Base-by-base conservation (phyloP, 2,888 invertebrate species). In the Operophtera brumata region DNA sequence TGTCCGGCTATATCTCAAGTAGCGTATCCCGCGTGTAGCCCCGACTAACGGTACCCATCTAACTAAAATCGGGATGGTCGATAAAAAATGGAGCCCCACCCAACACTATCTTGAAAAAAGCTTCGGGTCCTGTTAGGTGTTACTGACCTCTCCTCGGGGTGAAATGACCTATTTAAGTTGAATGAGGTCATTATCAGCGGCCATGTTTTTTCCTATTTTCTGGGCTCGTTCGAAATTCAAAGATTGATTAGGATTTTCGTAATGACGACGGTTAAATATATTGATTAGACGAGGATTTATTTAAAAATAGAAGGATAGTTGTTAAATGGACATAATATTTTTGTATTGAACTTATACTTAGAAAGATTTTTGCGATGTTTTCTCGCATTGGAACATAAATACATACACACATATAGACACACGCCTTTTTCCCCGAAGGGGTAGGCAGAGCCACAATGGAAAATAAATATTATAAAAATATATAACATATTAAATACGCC, bases 141-240 rank as follows among this genome's bases (percentile, higher is more conserved):
- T 81, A 86, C 81, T 86, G 86, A 88, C 86, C 89, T 61, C 60
- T 44, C 72, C 67, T 39, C 69, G 71, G 86, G 88, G 85, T 86
- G 83, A 86, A 88, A 86, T 83, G 89, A 88, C 88, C 89, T 80
- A 89, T 82, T 85, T 86, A 82, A 74, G 71, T 80, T 77, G 83
- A 86, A 86, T 81, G 82, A 75, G 82, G 82, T 83, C 83, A 85
- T 84, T 82, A 84, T 73, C 70, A 64, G 64, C 68, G 58, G 62
- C 65, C 62, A 64, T 61, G 62, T 61, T 72, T 71, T 71, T 70
- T 51, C 62, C 43, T 49, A 55, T 54, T 53, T 65, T 58, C 45
- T 42, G 54, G 54, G 57, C 37, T 14, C 57, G 55, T 64, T 64
- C 60, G 56, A 57, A 62, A 61, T 57, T 52, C 39, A 62, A 57